phyloP scores from a whole-genome alignment of 2,113 vertebrate species.

The Microcebus griseorufus region DNA sequence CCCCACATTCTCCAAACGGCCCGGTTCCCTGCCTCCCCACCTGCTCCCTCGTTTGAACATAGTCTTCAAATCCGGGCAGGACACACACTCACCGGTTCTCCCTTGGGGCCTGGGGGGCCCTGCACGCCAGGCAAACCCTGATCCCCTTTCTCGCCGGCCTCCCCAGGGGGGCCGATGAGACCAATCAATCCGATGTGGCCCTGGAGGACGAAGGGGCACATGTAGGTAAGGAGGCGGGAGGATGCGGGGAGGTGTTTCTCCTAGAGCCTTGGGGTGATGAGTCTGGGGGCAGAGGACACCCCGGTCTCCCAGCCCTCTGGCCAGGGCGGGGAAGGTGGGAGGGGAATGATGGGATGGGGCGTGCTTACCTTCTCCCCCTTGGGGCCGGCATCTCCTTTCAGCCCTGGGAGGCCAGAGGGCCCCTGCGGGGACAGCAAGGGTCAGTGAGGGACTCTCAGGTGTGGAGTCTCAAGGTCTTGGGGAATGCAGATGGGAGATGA shows the following conservation, averaged over 20 bases:
- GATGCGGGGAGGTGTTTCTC: neutral
- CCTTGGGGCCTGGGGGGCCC: conserved; percentile 90
- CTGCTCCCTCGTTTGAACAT: neutral
- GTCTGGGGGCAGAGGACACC: neutral
- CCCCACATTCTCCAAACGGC: neutral
- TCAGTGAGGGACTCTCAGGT: neutral
- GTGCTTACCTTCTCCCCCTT: conserved; percentile 93
- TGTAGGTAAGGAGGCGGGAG: accelerated
- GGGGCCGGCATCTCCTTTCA: conserved; percentile 91
- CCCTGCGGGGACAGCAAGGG: conserved; percentile 84
- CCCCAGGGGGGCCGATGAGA: conserved; percentile 92
- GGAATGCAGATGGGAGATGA: neutral
- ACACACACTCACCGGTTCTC: conserved; percentile 88
- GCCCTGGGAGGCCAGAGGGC: conserved; percentile 91
- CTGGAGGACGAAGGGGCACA: conserved; percentile 77
- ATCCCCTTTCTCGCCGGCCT: conserved; percentile 95
- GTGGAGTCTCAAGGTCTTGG: neutral
- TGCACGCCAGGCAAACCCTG: conserved; percentile 91
- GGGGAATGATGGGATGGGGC: accelerated
- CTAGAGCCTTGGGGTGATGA: neutral
- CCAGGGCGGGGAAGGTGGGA: neutral
- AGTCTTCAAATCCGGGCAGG: neutral
- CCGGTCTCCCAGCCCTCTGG: neutral
- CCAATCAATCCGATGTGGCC: conserved; percentile 93
- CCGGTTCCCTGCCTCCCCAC: neutral